A percentile compares a stretch with the other conserved stretches of the same genome.
These are phyloP conservation scores for Bambusicola thoracicus DNA, from an alignment of 2,113 vertebrate genomes.

Conservation along the genomic window DNA sequence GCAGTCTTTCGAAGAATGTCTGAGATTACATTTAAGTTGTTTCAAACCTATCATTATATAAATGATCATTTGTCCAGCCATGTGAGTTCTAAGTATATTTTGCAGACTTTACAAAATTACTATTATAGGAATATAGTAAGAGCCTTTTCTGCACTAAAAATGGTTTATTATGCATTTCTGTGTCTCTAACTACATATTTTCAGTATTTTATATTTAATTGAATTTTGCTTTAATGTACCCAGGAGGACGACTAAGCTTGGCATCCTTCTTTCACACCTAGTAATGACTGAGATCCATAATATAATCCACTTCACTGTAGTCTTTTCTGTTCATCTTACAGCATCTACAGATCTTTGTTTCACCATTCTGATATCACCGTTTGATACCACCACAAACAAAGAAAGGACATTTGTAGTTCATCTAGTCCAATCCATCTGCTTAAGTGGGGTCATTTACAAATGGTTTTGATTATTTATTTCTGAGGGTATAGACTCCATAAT, in stretches of 20 bases:
- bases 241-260: not conserved
- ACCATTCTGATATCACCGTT: not conserved
- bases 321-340: not conserved
- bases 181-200: not conserved
- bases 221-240: not conserved
- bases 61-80: constrained; percentile 39
- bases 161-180: not conserved
- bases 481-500: not conserved
- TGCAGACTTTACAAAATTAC: constrained; percentile 23
- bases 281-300: not conserved
- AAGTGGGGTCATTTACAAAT: not conserved
- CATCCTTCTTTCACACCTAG: not conserved
- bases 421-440: not conserved
- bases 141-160: not conserved
- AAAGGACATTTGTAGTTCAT: not conserved
- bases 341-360: not conserved
- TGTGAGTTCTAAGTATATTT: constrained; percentile 37
- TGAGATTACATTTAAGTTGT: constrained; percentile 50
- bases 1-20: constrained; percentile 47
- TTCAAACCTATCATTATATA: constrained; percentile 60
- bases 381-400: not conserved
- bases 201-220: not conserved
- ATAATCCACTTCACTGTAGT: not conserved
- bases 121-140: not conserved
- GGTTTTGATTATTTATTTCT: no score